These are phyloP conservation scores for Xylocopa sonorina DNA, from an alignment of 1,140 invertebrate genomes.

Conservation along the genomic window DNA sequence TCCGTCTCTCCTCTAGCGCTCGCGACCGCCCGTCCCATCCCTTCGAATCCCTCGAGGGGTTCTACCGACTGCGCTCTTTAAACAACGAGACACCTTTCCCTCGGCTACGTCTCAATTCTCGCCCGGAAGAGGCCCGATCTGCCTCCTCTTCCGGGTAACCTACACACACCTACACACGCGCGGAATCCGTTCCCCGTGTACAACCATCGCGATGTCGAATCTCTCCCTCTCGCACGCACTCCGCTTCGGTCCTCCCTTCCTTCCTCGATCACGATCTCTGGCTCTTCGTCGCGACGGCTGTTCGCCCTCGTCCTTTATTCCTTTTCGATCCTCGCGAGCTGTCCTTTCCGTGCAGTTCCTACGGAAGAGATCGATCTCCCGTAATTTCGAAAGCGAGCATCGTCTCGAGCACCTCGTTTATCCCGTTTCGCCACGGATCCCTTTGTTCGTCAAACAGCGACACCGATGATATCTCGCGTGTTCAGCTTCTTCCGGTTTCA, in stretches of 20 bases:
- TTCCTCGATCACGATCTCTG: not conserved
- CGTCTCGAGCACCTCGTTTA: not conserved
- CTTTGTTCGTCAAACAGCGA: not conserved
- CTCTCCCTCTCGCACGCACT: not conserved
- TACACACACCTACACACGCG: constrained; percentile 17
- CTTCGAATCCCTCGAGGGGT: constrained; percentile 60
- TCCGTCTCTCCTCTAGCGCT: constrained; percentile 28
- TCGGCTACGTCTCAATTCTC: constrained; percentile 70
- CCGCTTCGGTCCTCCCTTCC: not conserved
- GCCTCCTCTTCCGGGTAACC: constrained; percentile 61
- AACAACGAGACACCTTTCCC: constrained; percentile 70
- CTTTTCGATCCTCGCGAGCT: constrained; percentile 40
- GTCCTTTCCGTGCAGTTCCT: constrained; percentile 22
- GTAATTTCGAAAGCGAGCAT: constrained; percentile 10
- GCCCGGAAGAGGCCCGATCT: constrained; percentile 66
- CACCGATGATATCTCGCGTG: not conserved
- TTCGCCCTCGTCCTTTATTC: constrained; percentile 17
- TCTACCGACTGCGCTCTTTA: constrained; percentile 69
- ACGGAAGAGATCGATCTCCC: constrained; percentile 41
- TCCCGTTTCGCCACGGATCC: not conserved
- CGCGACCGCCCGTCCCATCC: constrained; percentile 36
- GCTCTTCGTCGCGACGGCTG: not conserved
- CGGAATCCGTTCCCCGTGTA: not conserved
- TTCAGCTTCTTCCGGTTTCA: not conserved
- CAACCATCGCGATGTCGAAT: not conserved